Evolutionary conservation across 2,888 invertebrate genomes (phyloP).

Genomic region (Torymus texanus): DNA sequence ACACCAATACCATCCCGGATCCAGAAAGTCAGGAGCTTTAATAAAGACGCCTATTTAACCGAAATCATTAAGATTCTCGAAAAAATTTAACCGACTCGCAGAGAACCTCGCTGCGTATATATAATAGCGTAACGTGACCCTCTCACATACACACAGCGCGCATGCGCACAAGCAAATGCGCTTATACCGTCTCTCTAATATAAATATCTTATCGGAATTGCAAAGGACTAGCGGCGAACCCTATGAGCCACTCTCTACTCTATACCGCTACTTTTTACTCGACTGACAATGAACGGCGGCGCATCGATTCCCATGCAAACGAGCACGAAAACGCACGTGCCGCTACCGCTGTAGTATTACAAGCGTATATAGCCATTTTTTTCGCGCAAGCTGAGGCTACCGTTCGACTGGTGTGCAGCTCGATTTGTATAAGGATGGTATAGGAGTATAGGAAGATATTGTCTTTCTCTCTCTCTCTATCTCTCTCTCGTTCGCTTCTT

Average conservation of each 20-base stretch:
- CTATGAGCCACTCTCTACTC: no score
- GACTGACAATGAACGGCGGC: constrained; percentile 24
- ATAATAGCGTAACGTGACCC: no score
- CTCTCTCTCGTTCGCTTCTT: neutral
- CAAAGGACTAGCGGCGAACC: constrained; percentile 57
- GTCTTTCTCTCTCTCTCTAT: neutral
- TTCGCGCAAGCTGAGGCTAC: neutral
- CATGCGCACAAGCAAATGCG: neutral
- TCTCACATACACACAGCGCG: no score
- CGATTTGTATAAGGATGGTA: constrained; percentile 46
- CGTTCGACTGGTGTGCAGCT: constrained; percentile 27
- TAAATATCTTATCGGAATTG: constrained; percentile 66
- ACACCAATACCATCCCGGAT: no score
- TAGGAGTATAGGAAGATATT: constrained; percentile 29
- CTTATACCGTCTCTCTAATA: constrained; percentile 48
- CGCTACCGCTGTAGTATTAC: neutral
- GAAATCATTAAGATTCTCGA: no score
- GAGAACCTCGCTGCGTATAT: no score
- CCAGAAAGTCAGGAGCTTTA: no score
- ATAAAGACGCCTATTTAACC: no score
- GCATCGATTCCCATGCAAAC: constrained; percentile 45
- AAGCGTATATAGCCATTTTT: neutral
- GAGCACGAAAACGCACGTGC: neutral
- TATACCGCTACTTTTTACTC: constrained; percentile 5
- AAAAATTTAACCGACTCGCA: no score